These are phyloP conservation scores for Cyphomyrus plagiostoma DNA, from an alignment of 2,113 vertebrate genomes.

Conservation along the genomic window DNA sequence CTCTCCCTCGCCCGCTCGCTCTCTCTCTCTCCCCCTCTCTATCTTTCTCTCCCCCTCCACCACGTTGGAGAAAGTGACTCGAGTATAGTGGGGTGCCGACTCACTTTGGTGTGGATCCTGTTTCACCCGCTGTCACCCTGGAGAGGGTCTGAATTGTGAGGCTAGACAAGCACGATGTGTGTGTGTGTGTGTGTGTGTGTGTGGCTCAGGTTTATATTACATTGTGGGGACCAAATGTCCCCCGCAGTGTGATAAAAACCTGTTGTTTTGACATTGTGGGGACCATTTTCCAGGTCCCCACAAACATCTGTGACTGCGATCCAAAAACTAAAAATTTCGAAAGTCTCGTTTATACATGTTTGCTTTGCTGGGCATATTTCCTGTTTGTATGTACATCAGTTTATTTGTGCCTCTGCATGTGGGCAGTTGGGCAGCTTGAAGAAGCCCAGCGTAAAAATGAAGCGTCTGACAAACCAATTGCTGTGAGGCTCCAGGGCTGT, in stretches of 20 bases:
- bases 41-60: neutral
- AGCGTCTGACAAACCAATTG: conserved; percentile 44
- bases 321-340: neutral
- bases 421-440: conserved; percentile 10
- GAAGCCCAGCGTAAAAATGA: conserved; percentile 17
- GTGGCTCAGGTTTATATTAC: neutral
- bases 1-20: conserved; percentile 16
- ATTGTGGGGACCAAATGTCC: neutral
- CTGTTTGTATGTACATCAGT: neutral
- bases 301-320: neutral
- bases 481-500: conserved; percentile 28
- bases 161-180: neutral
- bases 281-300: neutral
- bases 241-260: no score
- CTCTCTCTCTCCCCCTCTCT: conserved; percentile 7
- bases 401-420: conserved; percentile 6
- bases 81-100: conserved; percentile 13
- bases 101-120: conserved; percentile 21
- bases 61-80: conserved; percentile 13
- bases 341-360: neutral
- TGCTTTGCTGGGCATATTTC: neutral
- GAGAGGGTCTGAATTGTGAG: conserved; percentile 17
- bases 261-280: neutral
- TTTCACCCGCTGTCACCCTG: conserved; percentile 27
- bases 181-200: neutral